Base-by-base conservation (phyloP, 1,140 invertebrate genomes). In the Drosophila kurseongensis region DNA sequence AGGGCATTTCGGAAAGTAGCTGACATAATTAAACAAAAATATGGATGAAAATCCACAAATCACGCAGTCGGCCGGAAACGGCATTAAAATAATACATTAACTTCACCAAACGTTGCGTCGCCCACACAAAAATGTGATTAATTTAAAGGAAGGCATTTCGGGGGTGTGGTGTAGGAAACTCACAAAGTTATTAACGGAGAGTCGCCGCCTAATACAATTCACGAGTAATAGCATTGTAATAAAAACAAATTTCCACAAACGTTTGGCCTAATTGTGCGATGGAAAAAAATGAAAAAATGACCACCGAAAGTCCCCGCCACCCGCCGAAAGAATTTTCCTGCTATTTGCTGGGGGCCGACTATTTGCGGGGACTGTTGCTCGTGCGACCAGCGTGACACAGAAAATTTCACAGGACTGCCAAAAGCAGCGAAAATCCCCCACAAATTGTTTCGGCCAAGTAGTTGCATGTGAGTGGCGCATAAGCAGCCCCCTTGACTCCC, bases 31-130 rank as follows among this genome's bases (percentile, higher is more conserved):
- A 73, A 40, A 61, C 32, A n/a, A 13, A 75, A 75, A 66, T 67
- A 45, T 61, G 59, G 44, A 42, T 63, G 35, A 61, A 56, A 75
- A 54, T 67, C 35, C 51, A 61, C 51, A 82, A 88, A 88, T 88
- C 83, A 86, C 83, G 83, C 83, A 88, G 61, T 61, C 63, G 35
- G 69, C 75, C 79, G 83, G 83, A 86, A 65, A 76, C 73, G 74
- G 74, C 55, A 83, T 86, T 86, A 83, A 86, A 86, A 88, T 88
- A 86, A 86, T 88, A 86, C 83, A 86, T 88, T 86, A 88, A 83
- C 71, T 83, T 78, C 23, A 73, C 61, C 79, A 88, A 86, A 86
- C 82, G 82, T 65, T 83, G 79, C 61, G 66, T 61, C 75, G 78
- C 75, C 75, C 65, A 60, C 41, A 77, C 61, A 62, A 78, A 80